phyloP scores from a whole-genome alignment of 2,113 vertebrate species.

The Neodon shergylaensis region DNA sequence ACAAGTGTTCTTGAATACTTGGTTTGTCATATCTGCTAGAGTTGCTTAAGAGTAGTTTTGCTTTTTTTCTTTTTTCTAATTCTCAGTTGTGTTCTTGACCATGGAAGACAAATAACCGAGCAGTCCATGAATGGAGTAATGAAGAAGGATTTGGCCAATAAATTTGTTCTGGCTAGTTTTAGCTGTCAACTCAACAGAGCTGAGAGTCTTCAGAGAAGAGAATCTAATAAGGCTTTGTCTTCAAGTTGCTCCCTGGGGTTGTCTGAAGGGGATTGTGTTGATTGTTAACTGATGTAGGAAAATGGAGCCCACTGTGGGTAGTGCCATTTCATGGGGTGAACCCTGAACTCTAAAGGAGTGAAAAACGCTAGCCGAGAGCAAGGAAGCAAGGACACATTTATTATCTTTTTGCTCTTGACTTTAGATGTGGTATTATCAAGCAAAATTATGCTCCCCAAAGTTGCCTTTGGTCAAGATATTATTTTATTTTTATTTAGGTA shows the following conservation, averaged over 20 bases:
- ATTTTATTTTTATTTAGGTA: background rate
- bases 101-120: background rate
- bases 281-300: background rate
- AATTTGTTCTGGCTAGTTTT: background rate
- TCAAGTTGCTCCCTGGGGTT: background rate
- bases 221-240: background rate
- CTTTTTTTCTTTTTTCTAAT: background rate
- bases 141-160: slow-evolving; percentile 42
- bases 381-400: background rate
- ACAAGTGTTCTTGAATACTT: background rate
- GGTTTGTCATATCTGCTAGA: background rate
- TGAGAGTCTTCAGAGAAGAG: background rate
- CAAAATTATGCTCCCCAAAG: background rate
- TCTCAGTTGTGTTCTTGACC: slow-evolving; percentile 21
- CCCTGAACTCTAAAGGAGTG: no score
- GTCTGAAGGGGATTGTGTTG: background rate
- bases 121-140: background rate
- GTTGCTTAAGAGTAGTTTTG: background rate
- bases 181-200: background rate
- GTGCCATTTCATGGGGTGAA: background rate
- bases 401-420: background rate
- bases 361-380: background rate
- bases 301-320: no score
- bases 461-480: background rate
- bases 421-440: background rate